Base-by-base conservation (phyloP, 2,113 vertebrate genomes). In the Oenanthe melanoleuca region DNA sequence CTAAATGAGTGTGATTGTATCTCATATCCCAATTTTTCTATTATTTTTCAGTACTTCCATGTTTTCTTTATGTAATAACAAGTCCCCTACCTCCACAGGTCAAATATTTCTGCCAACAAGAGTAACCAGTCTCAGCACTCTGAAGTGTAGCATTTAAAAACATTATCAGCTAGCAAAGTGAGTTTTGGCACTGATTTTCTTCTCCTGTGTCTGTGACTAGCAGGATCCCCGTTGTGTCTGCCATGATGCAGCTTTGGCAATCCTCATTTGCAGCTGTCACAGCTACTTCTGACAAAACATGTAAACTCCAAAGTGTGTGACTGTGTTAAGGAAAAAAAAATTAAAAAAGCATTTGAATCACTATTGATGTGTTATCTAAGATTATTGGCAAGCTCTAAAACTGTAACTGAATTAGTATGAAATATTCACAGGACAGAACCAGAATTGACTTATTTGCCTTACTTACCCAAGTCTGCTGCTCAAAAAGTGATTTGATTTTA, bases 21-120 rank as follows among this genome's bases (percentile, higher is more conserved):
- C 4, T 38, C 3, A 6, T 33, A 15, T 65, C 2, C 2, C 5
- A 12, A 29, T 55, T 75, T 22, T 79, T 18, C 3, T 16, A 8
- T 6, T 12, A 28, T 29, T 63, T 49, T 47, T 47, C 24, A 37
- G 22, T 19, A 45, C 3, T 57, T 75, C 12, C 1, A 1, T 33
- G 14, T 33, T 65, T 84, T 26, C 2, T 1, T 12, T 73, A 8
- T 42, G 18, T 29, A 22, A 28, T 28, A 64, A 7, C 21, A 89
- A 42, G 11, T 0, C 3, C 2, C 2, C 8, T 56, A 2, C 17
- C 16, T 33, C 16, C 57, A 42, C 1, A 45, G 19, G 49, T 60
- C 12, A 84, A 64, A 2, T 47, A 47, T 71, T 86, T 77, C 23
- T 63, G 20, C 61, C 64, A 65, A 2, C 3, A 28, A 20, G 7